Evolutionary conservation across 1,140 invertebrate genomes (phyloP).

Genomic region (Plodia interpunctella): DNA sequence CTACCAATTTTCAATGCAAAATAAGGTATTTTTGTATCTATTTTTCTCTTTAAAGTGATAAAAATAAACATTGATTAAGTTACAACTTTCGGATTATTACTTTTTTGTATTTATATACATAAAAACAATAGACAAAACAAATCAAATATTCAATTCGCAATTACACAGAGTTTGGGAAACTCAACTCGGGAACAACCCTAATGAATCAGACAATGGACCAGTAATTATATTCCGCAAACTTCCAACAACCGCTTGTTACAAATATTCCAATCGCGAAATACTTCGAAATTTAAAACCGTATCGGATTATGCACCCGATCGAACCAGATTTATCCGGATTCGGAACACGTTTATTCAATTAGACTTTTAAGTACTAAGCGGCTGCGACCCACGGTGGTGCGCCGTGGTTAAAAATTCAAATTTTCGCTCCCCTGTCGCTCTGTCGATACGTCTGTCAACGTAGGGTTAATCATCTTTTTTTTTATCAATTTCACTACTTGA

Average conservation of each 20-base stretch:
- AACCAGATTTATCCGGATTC: background rate
- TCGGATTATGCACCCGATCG: background rate
- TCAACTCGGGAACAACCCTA: background rate
- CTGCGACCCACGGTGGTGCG: background rate
- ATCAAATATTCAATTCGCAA: background rate
- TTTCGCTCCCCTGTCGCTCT: background rate
- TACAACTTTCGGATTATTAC: too few species aligned
- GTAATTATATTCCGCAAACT: background rate
- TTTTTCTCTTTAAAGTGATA: too few species aligned
- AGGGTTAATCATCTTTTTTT: background rate
- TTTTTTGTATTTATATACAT: too few species aligned
- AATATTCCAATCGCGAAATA: background rate
- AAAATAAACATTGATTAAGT: too few species aligned
- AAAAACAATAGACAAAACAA: too few species aligned
- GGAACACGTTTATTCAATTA: conserved; percentile 5
- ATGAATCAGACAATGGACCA: background rate
- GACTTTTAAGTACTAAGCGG: conserved; percentile 5
- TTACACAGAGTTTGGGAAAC: background rate
- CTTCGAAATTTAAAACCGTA: background rate
- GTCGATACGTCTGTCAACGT: background rate
- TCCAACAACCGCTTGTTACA: background rate
- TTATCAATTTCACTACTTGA: background rate
- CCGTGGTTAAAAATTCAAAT: conserved; percentile 1
- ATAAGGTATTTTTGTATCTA: too few species aligned
- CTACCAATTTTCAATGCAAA: too few species aligned